Base-by-base conservation (phyloP, 2,888 invertebrate species). In the Conops quadrifasciatus region DNA sequence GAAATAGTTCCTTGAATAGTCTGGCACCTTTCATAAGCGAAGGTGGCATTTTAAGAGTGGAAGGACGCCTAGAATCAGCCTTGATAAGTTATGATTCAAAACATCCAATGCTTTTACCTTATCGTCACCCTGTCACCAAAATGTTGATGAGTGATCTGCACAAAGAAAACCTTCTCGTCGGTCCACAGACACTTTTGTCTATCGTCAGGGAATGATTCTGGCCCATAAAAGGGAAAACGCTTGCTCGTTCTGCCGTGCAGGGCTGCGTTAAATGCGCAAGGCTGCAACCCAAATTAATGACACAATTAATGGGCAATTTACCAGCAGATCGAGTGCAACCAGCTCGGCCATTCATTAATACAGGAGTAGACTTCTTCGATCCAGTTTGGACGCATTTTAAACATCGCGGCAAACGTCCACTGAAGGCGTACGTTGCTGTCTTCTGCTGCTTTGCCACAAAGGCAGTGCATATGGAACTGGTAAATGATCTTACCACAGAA, bases 281-380 rank as follows among this genome's bases (percentile, higher is more conserved):
- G 28, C 16, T 28, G 15, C 11, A 58, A 58, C 58, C 28, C 11
- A 26, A 24, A 24, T 9, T 58, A 58, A 16, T 58, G 16, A 24
- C 24, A 58, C 15, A 58, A 58, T 28, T 58, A n/a, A 28, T 58
- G 58, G 60, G 60, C 19, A 36, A 60, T 19, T 36, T 30, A 60
- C 60, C 30, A 2, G n/a, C n/a, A 11, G 1, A 60, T 16, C 26
- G 30, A 13, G 59, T 30, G n/a, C 60, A 60, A 30, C 30, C 60
- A 36, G 30, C 60, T 11, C 19, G 7, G 16, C 30, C 36, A 30
- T 60, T 60, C n/a, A 13, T 60, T 30, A 60, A 7, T 30, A 5
- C 43, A 36, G 60, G 36, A 36, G 60, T 60, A n/a, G 60, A 60
- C 36, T 60, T 60, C 36, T 60, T 59, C 28, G 60, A n/a, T 60